These are phyloP conservation scores for Stichopus horrens DNA, from an alignment of 53 echinoderm and acorn worm species.

Conservation along the genomic window DNA sequence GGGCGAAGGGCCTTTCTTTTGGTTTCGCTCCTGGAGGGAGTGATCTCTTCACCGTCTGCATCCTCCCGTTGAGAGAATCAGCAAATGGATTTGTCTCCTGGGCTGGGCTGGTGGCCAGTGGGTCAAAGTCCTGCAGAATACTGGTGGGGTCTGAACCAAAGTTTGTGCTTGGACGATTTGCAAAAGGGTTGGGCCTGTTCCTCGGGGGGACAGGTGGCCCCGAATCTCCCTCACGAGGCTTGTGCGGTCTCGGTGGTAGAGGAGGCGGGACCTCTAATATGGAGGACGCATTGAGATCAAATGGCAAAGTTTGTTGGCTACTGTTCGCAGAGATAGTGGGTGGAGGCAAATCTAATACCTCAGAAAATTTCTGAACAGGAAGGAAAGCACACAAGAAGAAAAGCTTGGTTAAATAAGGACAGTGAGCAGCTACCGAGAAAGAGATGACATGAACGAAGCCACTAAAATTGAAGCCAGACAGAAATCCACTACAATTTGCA, in stretches of 20 bases:
- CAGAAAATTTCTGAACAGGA: background rate
- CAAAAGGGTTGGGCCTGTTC: background rate
- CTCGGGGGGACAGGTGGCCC: constrained; percentile 32
- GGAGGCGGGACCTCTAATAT: constrained; percentile 42
- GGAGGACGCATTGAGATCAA: constrained; percentile 30
- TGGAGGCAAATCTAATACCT: constrained; percentile 2
- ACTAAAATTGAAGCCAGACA: too few relatives aligned
- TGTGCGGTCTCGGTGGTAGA: constrained; percentile 39
- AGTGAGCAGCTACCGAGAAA: too few relatives aligned
- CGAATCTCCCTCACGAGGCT: background rate
- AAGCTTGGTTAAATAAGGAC: background rate
- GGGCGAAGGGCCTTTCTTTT: constrained; percentile 51
- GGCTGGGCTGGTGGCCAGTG: constrained; percentile 56
- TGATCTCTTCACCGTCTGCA: constrained; percentile 46
- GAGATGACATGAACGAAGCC: too few relatives aligned
- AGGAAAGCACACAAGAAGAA: background rate
- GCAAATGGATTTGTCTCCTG: constrained; percentile 58
- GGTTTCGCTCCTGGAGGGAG: constrained; percentile 86
- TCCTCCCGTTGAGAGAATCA: constrained; percentile 58
- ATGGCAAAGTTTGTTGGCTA: background rate
- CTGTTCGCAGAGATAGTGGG: background rate
- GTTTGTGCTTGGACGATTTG: constrained; percentile 16
- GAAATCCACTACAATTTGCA: too few relatives aligned
- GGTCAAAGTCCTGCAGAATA: constrained; percentile 86
- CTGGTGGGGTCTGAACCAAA: constrained; percentile 42